These are phyloP conservation scores for Dynastes hyllus DNA, from an alignment of 2,888 invertebrate species.

Conservation along the genomic window DNA sequence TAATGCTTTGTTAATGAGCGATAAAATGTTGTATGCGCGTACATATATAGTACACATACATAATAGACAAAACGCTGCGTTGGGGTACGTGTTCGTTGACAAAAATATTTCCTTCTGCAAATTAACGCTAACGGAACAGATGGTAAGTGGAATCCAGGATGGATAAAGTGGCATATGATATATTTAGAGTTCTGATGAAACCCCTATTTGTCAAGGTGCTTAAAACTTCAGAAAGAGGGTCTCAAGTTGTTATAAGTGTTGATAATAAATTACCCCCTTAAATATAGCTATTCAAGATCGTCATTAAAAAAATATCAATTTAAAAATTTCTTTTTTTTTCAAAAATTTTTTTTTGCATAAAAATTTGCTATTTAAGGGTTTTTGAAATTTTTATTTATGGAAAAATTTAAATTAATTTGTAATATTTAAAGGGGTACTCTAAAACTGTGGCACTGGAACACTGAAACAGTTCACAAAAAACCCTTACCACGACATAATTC, in stretches of 20 bases:
- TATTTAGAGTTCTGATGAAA: conserved; percentile 47
- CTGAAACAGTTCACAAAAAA: too few relatives aligned
- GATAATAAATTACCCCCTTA: not conserved
- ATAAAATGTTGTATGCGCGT: not conserved
- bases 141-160: conserved; percentile 6
- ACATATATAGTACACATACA: not conserved
- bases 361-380: too few relatives aligned
- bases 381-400: too few relatives aligned
- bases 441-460: too few relatives aligned
- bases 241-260: not conserved
- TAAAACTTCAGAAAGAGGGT: not conserved
- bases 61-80: not conserved
- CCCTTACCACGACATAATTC: too few relatives aligned
- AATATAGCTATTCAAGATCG: not conserved
- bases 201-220: conserved; percentile 43
- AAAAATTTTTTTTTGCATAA: too few relatives aligned
- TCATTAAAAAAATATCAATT: too few relatives aligned
- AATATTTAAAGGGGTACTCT: too few relatives aligned
- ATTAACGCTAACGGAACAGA: not conserved
- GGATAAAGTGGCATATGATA: conserved; percentile 40
- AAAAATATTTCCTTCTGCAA: not conserved
- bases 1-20: conserved; percentile 11
- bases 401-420: too few relatives aligned
- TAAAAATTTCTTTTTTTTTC: too few relatives aligned
- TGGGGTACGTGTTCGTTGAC: not conserved